Evolutionary conservation across 2,113 vertebrate genomes (phyloP).

Genomic region (Myocastor coypus): DNA sequence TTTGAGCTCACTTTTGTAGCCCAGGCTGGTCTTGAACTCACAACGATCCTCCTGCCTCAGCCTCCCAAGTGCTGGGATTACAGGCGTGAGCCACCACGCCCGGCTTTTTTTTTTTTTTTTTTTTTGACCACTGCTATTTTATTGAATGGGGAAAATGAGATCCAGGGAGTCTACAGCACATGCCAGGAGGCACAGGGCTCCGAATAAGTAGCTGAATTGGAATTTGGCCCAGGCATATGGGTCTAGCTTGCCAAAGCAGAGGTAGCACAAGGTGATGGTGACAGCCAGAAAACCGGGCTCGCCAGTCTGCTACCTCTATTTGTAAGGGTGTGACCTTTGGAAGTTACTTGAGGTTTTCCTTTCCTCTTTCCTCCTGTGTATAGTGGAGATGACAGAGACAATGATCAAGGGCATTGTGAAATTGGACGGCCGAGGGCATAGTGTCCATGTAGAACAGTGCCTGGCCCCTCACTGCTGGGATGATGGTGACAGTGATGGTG

Average conservation of each 20-base stretch:
- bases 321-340: no score
- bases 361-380: background rate
- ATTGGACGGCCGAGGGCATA: accelerated
- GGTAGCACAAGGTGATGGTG: background rate
- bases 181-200: background rate
- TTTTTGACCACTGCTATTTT: background rate
- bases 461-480: background rate
- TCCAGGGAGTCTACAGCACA: background rate
- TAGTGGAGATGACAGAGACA: background rate
- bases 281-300: background rate
- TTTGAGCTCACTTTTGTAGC: no score
- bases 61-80: no score
- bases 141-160: constrained; percentile 11
- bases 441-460: background rate
- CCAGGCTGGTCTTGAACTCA: no score
- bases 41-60: no score
- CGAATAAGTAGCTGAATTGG: background rate
- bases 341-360: background rate
- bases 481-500: accelerated
- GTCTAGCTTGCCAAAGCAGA: background rate
- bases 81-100: no score
- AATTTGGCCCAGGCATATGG: background rate
- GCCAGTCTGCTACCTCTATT: background rate
- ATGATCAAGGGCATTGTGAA: background rate
- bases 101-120: no score